Base-by-base conservation (phyloP, 1,140 invertebrate genomes). In the Augochlora pura region DNA sequence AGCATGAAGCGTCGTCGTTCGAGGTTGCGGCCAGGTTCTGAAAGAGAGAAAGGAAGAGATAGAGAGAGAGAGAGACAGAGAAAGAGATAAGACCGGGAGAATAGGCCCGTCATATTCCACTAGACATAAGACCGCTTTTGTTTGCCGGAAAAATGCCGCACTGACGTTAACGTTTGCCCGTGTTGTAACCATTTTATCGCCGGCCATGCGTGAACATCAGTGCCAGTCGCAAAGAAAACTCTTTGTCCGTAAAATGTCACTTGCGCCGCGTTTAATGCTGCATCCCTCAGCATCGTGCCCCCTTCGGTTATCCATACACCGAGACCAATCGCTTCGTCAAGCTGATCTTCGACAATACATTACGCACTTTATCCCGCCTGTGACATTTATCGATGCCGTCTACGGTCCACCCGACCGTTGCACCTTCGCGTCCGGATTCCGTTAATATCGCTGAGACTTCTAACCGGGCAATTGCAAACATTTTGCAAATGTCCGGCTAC, bases 281-380 rank as follows among this genome's bases (percentile, higher is more conserved):
- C 49, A 62, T 62, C 23, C 82, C 63, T 49, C 62, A 52, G 23
- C 32, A 62, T 57, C 32, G 49, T 60, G 49, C 72, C 64, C 64
- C 63, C 71, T 76, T 67, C 52, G 77, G 46, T 83, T 80, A 75
- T 84, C 70, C 54, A 32, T 70, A 54, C 64, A 80, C 62, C 83
- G 83, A 67, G 59, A 76, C 83, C 71, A 84, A 84, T 84, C 62
- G 67, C 68, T 84, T 84, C 77, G 77, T 75, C 67, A 71, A 75
- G 81, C 42, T 18, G 81, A 84, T 83, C 83, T 75, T 57, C 63
- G 76, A 68, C 81, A 62, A 76, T 73, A 21, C 68, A 83, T 84
- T 76, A 83, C 72, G 72, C 76, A 80, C 67, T 80, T 80, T 71
- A 52, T 84, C 49, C 63, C 57, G 57, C 38, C 14, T n/a, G 18